Base-by-base conservation (phyloP, 2,888 invertebrate species). In the Nipponacmea schrenckii region DNA sequence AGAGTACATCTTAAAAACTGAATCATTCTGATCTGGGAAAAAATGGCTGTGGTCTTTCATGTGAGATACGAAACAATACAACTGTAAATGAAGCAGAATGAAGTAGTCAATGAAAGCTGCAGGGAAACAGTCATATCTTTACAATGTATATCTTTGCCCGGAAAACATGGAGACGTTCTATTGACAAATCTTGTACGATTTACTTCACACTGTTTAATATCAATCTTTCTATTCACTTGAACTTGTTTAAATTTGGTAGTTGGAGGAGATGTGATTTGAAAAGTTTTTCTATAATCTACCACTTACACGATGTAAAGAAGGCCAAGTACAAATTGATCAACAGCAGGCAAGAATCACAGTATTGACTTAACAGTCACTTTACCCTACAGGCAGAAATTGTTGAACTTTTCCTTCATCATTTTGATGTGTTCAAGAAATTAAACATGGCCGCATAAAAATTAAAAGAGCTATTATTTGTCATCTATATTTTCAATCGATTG, bases 211-310 rank as follows among this genome's bases (percentile, higher is more conserved):
- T 56, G 24, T 56, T 56, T 56, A 24, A 56, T 24, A 56, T 56
- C 56, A 56, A 56, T 56, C 56, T 56, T 56, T 24, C 56, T 56
- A 24, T 56, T 56, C 56, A 56, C 56, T 56, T 24, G 24, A 56
- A 20, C 56, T 56, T 56, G 56, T 56, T 56, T 56, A 56, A 56
- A 56, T 56, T 56, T 56, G 56, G 56, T 20, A 56, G 56, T 56
- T 56, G 1, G 56, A 56, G 20, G 56, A 56, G 56, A 56, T 56
- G 56, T 24, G 20, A 56, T 56, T 56, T 56, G 20, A 24, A 24
- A 56, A 39, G 39, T 56, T 56, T 56, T 56, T 24, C 56, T 56
- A 56, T 56, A 20, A 56, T 56, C 24, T 20, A 56, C 20, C 56
- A 56, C 24, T 56, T 56, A 20, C 1, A 56, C 56, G 20, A 24